Base-by-base conservation (phyloP, 2,888 invertebrate species). In the Girardia tigrina region DNA sequence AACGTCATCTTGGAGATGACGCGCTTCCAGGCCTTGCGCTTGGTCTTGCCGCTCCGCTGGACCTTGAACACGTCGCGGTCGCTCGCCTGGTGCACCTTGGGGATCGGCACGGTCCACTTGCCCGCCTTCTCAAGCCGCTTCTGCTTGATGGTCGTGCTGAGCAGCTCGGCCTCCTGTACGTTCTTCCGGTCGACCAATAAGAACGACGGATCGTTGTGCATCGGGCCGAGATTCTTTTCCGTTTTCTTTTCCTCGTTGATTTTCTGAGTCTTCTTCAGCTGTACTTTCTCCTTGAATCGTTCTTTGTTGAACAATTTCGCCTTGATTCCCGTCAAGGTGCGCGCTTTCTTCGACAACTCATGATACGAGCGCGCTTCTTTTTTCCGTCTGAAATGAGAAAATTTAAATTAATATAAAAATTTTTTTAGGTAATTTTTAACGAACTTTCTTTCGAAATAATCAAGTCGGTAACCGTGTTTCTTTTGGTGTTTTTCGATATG, bases 81-180 rank as follows among this genome's bases (percentile, higher is more conserved):
- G 0, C 94, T 91, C 80, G 97, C 92, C 0, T 94, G 94, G 81
- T 90, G 88, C 0, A 99, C 97, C 88, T 97, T 97, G 0, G 98
- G 98, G 82, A 98, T 90, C 0, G 98, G 98, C 0, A 98, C 98
- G 81, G 97, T 94, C 95, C 97, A 98, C 88, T 98, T 99, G 0
- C 97, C 97, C n/a, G 94, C 95, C 82, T 99, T 98, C 83, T 99
- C 98, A 85, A 98, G 98, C 0, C 98, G 88, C 85, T 99, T 98
- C 85, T 99, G 97, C 85, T 98, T 98, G 78, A 98, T 94, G 91
- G 95, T 95, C 83, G 97, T 98, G 0, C 95, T 95, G 0, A 98
- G 86, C 26, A 97, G 91, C 85, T 97, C 98, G 0, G 95, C 94
- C 70, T 91, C 87, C 0, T 90, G 90, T 82, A 95, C 92, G 4